These are phyloP conservation scores for Trachythela sp. DNA, from an alignment of 64 coral and sea anemone species.

Conservation along the genomic window DNA sequence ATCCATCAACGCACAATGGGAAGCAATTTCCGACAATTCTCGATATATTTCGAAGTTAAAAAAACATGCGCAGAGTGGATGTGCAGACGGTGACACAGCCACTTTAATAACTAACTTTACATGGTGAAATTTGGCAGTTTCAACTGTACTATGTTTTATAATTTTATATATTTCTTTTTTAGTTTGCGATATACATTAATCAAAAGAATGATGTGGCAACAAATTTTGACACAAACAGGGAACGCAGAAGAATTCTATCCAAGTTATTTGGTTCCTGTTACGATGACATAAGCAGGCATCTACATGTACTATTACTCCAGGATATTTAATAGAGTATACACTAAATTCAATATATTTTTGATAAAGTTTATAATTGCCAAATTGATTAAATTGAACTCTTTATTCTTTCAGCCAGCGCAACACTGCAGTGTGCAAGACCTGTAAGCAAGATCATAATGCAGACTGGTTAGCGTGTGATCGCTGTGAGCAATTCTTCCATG, in stretches of 20 bases:
- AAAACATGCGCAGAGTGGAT: background rate
- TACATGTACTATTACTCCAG: too few relatives aligned
- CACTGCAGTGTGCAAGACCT: constrained; percentile 37
- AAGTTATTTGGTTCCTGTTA: too few relatives aligned
- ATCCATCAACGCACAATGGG: background rate
- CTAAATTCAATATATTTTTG: background rate
- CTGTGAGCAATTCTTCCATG: too few relatives aligned
- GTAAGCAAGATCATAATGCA: constrained; percentile 31
- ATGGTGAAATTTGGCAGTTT: too few relatives aligned
- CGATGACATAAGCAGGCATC: too few relatives aligned
- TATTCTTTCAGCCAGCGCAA: constrained; percentile 22
- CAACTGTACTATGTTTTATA: too few relatives aligned
- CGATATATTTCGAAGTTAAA: background rate
- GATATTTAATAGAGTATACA: too few relatives aligned
- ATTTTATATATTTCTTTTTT: too few relatives aligned
- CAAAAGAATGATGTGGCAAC: background rate
- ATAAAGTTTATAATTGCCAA: background rate
- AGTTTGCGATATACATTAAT: background rate
- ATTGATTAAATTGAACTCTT: background rate
- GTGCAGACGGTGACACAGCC: background rate
- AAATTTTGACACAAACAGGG: background rate
- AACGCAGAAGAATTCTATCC: too few relatives aligned
- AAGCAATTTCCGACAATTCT: background rate
- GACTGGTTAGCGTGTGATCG: constrained; percentile 53
- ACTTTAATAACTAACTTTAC: background rate